Conservation (phyloP, 2,888 invertebrate genomes). For the Ariolimax columbianus region DNA sequence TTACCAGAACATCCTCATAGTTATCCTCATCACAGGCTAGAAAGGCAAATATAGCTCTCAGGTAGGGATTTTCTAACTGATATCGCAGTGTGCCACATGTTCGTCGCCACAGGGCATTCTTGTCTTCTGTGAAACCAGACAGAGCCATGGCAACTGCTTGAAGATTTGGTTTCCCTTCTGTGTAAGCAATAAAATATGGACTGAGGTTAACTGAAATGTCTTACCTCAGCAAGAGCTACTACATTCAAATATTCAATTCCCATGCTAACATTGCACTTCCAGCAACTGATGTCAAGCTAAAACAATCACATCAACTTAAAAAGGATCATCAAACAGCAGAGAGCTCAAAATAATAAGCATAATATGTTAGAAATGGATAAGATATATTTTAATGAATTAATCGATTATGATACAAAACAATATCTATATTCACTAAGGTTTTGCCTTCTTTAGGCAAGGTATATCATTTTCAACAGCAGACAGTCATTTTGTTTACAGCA, state of each 20-base stretch:
- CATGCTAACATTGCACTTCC: no score
- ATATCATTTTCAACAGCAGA: no score
- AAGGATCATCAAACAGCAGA: no score
- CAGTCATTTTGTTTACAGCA: no score
- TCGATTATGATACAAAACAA: no score
- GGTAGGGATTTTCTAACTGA: constrained; percentile 91
- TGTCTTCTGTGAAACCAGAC: constrained; percentile 89
- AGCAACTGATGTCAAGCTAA: no score
- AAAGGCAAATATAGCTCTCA: constrained; percentile 93
- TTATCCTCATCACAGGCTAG: constrained; percentile 88
- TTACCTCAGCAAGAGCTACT: not conserved
- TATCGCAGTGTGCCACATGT: constrained; percentile 86
- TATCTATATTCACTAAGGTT: no score
- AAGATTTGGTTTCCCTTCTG: constrained; percentile 58
- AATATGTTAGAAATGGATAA: no score
- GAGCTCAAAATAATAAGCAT: no score
- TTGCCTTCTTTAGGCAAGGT: no score
- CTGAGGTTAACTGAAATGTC: not conserved
- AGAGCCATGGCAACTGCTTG: constrained; percentile 86
- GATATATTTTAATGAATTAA: no score
- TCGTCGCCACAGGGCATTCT: constrained; percentile 88
- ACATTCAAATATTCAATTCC: not conserved
- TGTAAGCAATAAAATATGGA: not conserved
- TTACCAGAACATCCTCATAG: constrained; percentile 88
- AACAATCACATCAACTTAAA: no score